Base-by-base conservation (phyloP, 2,888 invertebrate species). In the Leuctra nigra region DNA sequence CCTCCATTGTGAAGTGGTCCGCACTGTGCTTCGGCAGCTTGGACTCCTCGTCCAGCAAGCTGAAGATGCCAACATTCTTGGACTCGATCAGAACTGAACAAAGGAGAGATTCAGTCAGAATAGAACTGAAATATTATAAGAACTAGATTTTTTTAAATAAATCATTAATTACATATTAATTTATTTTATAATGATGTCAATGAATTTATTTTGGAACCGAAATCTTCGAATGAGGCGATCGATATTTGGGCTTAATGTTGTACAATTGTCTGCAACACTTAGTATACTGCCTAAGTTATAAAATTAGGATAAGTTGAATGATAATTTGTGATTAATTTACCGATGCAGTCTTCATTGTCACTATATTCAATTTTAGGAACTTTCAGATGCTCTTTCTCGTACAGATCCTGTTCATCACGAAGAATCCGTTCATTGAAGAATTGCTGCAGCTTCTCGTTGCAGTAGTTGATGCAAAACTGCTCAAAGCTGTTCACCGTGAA, bases 401-500 rank as follows among this genome's bases (percentile, higher is more conserved):
- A 98, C 59, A 99, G 71, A 64, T 88, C 86, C 76, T 99, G 98
- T 68, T 98, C 98, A 69, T 92, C 91, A 73, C 93, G 94, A 11
- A 98, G 75, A 64, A 98, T 95, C 59, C 94, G 82, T 70, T 97
- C 94, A 75, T 98, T 99, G 78, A 99, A 99, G 76, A 99, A 98
- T 73, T 98, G 96, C 70, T 99, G 99, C 54, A 99, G 77, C 69
- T 98, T 99, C 74, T 99, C 98, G 72, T 99, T 99, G 75, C 98
- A 98, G 73, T 97, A 99, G 76, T 99, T 99, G 66, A 99, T 99
- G 76, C 97, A 98, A 75, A 99, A 97, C 74, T 89, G 88, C 69
- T 86, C 86, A 70, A 88, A 90, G 66, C 86, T 86, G 71, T 90
- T 91, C 6, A 83, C 80, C 54, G 85, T 83, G 72, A 90, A 90